A percentile compares a stretch with the other conserved stretches of the same genome.
phyloP scores from a whole-genome alignment of 1,140 invertebrate species.

The Zaprionus lachaisei region DNA sequence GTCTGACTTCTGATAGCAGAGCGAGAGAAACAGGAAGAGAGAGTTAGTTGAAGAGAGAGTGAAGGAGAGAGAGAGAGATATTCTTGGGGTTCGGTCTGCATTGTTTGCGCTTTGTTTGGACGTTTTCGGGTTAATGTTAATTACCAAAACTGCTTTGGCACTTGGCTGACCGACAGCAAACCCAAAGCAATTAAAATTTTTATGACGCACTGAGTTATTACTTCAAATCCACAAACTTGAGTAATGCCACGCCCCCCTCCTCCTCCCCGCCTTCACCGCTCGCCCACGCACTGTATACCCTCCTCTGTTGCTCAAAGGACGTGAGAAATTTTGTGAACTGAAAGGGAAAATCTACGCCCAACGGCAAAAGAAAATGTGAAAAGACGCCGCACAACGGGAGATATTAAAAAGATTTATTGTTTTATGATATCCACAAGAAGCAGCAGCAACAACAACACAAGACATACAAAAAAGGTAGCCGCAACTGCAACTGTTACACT shows the following conservation, averaged over 20 bases:
- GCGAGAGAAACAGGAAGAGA: neutral
- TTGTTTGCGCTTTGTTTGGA: constrained; percentile 72
- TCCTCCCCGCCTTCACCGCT: neutral
- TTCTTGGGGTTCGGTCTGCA: constrained; percentile 57
- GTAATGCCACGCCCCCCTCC: constrained; percentile 63
- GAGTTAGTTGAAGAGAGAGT: neutral
- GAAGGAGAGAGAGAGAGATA: neutral
- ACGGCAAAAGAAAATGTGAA: constrained; percentile 40
- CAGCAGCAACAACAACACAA: neutral
- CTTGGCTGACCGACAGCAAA: constrained; percentile 51
- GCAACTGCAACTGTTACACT: constrained; percentile 49
- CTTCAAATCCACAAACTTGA: constrained; percentile 82
- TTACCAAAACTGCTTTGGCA: constrained; percentile 83
- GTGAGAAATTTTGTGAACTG: constrained; percentile 65
- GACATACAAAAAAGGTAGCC: constrained; percentile 29
- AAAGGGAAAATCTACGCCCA: constrained; percentile 76
- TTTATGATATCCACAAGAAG: constrained; percentile 70
- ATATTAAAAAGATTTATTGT: constrained; percentile 83
- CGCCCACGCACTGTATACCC: neutral
- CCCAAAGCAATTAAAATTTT: constrained; percentile 83
- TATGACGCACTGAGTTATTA: constrained; percentile 83
- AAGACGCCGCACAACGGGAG: constrained; percentile 51
- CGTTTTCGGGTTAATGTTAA: constrained; percentile 80
- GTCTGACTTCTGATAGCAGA: constrained; percentile 25
- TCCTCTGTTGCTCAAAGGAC: constrained; percentile 48